Percentiles rank a stretch among this genome's conserved stretches.
Conservation (phyloP, 2,888 invertebrate species). For the Rhodophaea formosa region DNA sequence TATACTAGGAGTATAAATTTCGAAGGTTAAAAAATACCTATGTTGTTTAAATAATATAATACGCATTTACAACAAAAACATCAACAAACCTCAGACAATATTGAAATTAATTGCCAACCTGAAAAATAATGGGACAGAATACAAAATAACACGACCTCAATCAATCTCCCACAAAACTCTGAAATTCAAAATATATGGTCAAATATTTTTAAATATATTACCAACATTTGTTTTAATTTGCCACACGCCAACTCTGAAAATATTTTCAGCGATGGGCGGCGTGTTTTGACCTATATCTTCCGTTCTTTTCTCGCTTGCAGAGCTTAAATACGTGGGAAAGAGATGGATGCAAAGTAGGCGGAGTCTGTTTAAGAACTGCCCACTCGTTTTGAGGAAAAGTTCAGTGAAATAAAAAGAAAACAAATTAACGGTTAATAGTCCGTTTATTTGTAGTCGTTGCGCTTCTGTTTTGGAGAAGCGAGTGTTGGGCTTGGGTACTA, state of each 20-base stretch:
- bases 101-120: background rate
- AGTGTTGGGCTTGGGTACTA: conserved; percentile 11
- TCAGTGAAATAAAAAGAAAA: conserved; percentile 45
- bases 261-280: conserved; percentile 30
- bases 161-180: background rate
- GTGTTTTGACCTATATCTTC: conserved; percentile 19
- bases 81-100: background rate
- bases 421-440: conserved; percentile 52
- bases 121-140: background rate
- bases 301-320: conserved; percentile 33
- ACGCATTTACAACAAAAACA: no score
- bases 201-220: conserved; percentile 11
- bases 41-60: no score
- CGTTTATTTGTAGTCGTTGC: conserved; percentile 28
- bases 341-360: conserved; percentile 47
- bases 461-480: background rate
- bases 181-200: background rate
- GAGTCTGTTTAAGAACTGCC: conserved; percentile 49
- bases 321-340: conserved; percentile 28
- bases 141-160: conserved; percentile 4
- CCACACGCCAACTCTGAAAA: background rate
- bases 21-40: no score
- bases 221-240: background rate
- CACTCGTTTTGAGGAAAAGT: conserved; percentile 43
- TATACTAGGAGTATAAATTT: no score